phyloP scores from a whole-genome alignment of 2,113 vertebrate species.

The Ictalurus punctatus region DNA sequence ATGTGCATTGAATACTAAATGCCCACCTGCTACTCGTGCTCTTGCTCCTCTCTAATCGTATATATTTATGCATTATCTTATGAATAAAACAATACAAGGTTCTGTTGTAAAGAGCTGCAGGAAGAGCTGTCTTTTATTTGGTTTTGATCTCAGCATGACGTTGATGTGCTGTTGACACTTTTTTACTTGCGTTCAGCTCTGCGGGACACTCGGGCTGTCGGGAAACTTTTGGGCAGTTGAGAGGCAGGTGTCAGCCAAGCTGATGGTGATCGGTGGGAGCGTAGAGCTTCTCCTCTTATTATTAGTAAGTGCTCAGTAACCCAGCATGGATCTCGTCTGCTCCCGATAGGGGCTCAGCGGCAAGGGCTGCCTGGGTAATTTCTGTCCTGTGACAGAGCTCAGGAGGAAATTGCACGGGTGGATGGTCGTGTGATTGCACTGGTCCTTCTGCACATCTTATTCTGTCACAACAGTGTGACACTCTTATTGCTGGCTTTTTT shows the following conservation, averaged over 20 bases:
- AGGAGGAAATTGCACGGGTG: constrained; percentile 59
- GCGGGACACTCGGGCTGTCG: neutral
- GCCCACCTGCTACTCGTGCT: too few relatives aligned
- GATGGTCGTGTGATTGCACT: constrained; percentile 56
- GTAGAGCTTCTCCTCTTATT: constrained; percentile 33
- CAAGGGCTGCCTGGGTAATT: constrained; percentile 47
- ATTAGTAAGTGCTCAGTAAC: constrained; percentile 48
- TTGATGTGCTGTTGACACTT: neutral
- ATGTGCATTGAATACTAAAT: neutral
- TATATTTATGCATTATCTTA: neutral
- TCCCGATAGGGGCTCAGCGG: neutral
- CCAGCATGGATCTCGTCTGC: constrained; percentile 27
- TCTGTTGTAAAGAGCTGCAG: neutral
- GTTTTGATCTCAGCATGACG: neutral
- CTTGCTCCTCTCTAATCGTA: neutral
- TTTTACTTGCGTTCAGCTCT: neutral
- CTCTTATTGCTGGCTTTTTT: constrained; percentile 29
- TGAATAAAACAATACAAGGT: constrained; percentile 7
- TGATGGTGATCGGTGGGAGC: constrained; percentile 15
- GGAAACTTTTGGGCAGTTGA: constrained; percentile 23
- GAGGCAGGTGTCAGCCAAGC: constrained; percentile 16
- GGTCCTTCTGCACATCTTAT: constrained; percentile 53
- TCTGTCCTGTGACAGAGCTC: constrained; percentile 55
- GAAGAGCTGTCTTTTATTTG: neutral
- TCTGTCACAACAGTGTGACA: constrained; percentile 54